A percentile compares a stretch with the other conserved stretches of the same genome.
These are phyloP conservation scores for Tupaia tana DNA, from an alignment of 2,113 vertebrate genomes.

Conservation along the genomic window DNA sequence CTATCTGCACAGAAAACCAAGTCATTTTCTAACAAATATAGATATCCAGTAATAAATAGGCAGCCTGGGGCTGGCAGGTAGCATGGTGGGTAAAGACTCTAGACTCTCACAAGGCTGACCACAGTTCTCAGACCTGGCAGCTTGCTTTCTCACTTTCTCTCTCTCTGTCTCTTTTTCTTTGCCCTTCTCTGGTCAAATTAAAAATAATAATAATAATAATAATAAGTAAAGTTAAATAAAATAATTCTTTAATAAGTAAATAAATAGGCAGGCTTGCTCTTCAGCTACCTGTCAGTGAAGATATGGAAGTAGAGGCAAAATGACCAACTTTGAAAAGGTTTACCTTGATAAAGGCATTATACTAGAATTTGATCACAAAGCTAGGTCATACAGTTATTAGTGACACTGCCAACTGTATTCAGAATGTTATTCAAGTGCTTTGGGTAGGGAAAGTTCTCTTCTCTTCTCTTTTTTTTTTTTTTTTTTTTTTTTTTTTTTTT, in stretches of 20 bases:
- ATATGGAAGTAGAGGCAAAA: background rate
- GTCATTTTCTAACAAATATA: slow-evolving; percentile 28
- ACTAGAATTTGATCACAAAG: background rate
- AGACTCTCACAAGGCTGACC: too few relatives aligned
- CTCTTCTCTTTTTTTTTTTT: background rate
- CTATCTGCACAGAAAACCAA: background rate
- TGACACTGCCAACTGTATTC: background rate
- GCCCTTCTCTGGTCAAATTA: too few relatives aligned
- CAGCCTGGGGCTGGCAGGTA: background rate
- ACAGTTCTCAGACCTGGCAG: too few relatives aligned
- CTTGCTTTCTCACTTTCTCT: too few relatives aligned
- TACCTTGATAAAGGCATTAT: background rate
- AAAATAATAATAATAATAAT: too few relatives aligned
- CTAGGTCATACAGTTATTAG: background rate
- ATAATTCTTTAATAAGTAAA: background rate
- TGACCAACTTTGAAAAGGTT: background rate
- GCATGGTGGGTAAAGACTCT: too few relatives aligned
- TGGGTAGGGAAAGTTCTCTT: background rate
- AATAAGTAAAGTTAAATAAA: too few relatives aligned
- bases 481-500: too few relatives aligned
- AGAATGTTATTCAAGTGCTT: background rate
- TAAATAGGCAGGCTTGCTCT: background rate
- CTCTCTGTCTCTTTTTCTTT: too few relatives aligned
- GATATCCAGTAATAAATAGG: background rate
- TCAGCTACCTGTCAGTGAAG: background rate